These are phyloP conservation scores for Rissa tridactyla DNA, from an alignment of 2,113 vertebrate species.

Conservation along the genomic window DNA sequence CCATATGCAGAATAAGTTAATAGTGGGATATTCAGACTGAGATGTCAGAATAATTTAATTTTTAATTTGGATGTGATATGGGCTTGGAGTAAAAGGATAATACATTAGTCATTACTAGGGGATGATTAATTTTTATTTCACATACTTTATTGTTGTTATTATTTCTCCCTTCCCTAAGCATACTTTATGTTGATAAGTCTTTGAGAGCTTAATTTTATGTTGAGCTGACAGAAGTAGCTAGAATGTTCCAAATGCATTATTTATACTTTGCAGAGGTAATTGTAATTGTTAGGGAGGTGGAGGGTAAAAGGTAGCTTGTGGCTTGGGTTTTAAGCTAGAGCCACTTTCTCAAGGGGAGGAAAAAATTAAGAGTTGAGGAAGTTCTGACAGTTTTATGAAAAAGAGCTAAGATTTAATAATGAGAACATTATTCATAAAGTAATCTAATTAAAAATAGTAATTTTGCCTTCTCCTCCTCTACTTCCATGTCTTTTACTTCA, in stretches of 20 bases:
- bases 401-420: background rate
- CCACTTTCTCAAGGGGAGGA: background rate
- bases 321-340: background rate
- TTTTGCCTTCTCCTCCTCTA: background rate
- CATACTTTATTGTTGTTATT: background rate
- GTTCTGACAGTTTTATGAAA: background rate
- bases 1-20: background rate
- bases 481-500: background rate
- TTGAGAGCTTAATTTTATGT: background rate
- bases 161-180: background rate
- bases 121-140: background rate
- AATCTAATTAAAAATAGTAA: background rate
- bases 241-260: background rate
- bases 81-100: background rate
- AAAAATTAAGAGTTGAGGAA: background rate
- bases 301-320: background rate
- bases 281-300: background rate
- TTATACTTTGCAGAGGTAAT: background rate
- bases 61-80: background rate
- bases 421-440: background rate
- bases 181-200: background rate
- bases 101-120: background rate
- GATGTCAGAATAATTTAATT: background rate
- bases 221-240: background rate
- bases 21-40: background rate